phyloP scores from a whole-genome alignment of 35 echinoderm and acorn worm genomes.

The Antedon bifida region DNA sequence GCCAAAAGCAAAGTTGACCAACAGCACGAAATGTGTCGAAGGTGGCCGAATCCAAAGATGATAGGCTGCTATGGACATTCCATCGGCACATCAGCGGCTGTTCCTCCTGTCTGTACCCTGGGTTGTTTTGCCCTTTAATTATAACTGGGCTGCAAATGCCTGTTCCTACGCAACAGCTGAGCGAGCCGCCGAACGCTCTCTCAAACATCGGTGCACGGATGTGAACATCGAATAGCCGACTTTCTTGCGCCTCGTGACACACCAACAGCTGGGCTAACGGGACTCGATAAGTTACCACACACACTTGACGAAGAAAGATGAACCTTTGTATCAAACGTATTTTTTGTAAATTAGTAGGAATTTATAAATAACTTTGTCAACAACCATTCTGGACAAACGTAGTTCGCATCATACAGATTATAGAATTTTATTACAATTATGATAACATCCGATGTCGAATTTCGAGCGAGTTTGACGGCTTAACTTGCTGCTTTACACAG shows the following conservation, averaged over 20 bases:
- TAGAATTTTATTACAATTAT: background rate
- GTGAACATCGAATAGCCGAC: background rate
- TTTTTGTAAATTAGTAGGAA: background rate
- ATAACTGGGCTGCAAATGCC: background rate
- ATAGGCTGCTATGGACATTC: background rate
- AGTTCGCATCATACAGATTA: background rate
- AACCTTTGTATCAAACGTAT: background rate
- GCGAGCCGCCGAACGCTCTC: background rate
- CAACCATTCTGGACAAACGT: background rate
- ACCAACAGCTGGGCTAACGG: background rate
- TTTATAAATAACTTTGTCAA: background rate
- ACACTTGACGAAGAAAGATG: background rate
- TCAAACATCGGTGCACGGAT: background rate
- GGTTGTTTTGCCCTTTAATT: constrained; percentile 1
- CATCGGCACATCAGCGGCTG: background rate
- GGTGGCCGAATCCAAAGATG: background rate
- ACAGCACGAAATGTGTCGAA: background rate
- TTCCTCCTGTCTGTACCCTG: background rate
- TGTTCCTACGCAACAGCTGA: background rate
- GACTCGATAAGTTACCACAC: background rate
- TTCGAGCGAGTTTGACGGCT: too few species aligned
- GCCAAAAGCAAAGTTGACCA: background rate
- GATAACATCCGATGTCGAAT: too few species aligned
- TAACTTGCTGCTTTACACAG: too few species aligned
- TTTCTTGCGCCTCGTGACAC: background rate